Evolutionary conservation across 2,113 vertebrate species (phyloP).

Genomic region (Pseudopipra pipra): DNA sequence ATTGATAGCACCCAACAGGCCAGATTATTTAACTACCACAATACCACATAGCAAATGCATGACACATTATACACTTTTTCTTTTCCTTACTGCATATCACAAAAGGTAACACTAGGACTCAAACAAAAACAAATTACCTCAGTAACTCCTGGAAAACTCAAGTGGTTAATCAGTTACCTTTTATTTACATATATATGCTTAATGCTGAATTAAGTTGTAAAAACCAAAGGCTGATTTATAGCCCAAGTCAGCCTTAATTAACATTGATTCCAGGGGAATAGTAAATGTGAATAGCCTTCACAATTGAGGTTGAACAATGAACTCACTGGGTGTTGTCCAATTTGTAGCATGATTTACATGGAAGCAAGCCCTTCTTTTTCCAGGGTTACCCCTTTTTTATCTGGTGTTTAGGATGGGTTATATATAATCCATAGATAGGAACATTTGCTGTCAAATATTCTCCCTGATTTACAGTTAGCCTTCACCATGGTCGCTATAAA

Average conservation of each 20-base stretch:
- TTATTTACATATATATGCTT: conserved; percentile 84
- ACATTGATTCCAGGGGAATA: conserved; percentile 88
- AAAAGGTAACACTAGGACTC: conserved; percentile 62
- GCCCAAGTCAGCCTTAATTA: conserved; percentile 88
- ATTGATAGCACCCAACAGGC: not conserved
- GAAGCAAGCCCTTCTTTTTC: conserved; percentile 83
- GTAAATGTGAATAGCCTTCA: conserved; percentile 90
- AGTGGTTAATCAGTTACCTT: conserved; percentile 83
- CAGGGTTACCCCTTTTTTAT: conserved; percentile 84
- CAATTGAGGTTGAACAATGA: conserved; percentile 89
- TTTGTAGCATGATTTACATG: conserved; percentile 96
- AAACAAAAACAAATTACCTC: conserved; percentile 71
- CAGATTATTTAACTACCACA: not conserved
- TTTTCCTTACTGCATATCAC: conserved; percentile 48
- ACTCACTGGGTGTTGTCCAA: conserved; percentile 89
- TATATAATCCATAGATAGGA: conserved; percentile 87
- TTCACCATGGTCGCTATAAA: conserved; percentile 90
- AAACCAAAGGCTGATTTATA: conserved; percentile 91
- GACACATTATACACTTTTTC: not conserved
- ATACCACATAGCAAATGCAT: conserved; percentile 4
- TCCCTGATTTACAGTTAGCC: conserved; percentile 90
- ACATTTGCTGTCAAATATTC: conserved; percentile 90
- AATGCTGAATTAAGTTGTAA: conserved; percentile 81
- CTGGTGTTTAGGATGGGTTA: conserved; percentile 85
- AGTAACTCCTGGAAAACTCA: conserved; percentile 72